Base-by-base conservation (phyloP, 1,140 invertebrate genomes). In the Drosophila orosa region DNA sequence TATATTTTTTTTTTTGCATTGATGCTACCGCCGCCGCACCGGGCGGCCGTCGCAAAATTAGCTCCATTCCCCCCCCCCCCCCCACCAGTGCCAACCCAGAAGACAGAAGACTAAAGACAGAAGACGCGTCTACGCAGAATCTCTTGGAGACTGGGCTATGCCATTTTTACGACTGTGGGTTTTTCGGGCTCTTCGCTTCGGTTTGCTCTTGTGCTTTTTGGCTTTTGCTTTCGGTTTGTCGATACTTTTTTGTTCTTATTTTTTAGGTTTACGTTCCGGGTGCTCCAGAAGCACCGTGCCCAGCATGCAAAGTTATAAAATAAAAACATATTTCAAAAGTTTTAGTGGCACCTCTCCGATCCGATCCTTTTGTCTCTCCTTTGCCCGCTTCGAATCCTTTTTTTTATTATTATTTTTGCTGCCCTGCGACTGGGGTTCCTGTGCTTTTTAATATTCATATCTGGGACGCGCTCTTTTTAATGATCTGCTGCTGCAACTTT, bases 301-400 rank as follows among this genome's bases (percentile, higher is more conserved):
- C 83, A 86, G 83, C 83, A 86, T 86, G 83, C 83, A 82, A 79
- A 86, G 79, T 87, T 87, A 86, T 86, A 86, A 86, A 87, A 86
- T 87, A 86, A 86, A 87, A 86, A 86, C 83, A 90, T 90, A 83
- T 90, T 90, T 90, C 87, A 90, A 90, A 90, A 86, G 75, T 87
- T 90, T 90, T 90, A 90, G 86, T 90, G 86, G 86, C 82, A 90
- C 79, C 86, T 90, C 82, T 78, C 74, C 45, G 25, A 48, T 6
- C 7, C 48, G 48, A 35, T 65, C 33, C 58, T 68, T 68, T 75
- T 69, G 60, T 72, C 44, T 45, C 54, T 62, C 39, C 22, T 54
- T 50, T 35, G 10, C 24, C 31, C n/a, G n/a, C 29, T 44, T 45
- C 56, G 25, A 60, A 39, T 39, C 50, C 48, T 39, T 39, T 60